Percentiles rank a stretch among this genome's conserved stretches.
Conservation (phyloP, 2,113 vertebrate species). For the Cervus canadensis region DNA sequence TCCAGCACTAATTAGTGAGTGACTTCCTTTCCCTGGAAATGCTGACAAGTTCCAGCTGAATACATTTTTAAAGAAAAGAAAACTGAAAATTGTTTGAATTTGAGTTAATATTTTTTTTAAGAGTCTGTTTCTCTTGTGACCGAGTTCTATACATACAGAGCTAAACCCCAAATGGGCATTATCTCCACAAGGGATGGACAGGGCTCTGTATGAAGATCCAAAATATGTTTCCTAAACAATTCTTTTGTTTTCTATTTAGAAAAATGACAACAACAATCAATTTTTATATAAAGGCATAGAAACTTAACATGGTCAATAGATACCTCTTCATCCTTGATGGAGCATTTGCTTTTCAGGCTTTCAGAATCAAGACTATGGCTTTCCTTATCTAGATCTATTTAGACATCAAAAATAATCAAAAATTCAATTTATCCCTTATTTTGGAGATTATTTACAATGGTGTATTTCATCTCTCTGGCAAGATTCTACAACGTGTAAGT, state of each 20-base stretch:
- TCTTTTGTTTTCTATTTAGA: neutral
- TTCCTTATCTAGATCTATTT: neutral
- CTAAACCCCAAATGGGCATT: neutral
- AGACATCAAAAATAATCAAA: neutral
- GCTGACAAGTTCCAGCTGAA: slow-evolving; percentile 27
- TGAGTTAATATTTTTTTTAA: slow-evolving; percentile 27
- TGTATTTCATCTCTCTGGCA: neutral
- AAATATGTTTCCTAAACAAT: neutral
- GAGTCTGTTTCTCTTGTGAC: neutral
- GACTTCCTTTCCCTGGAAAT: slow-evolving; percentile 36
- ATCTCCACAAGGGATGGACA: neutral
- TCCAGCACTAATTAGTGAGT: slow-evolving; percentile 29
- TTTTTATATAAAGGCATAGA: neutral
- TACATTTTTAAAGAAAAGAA: neutral
- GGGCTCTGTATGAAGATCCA: neutral
- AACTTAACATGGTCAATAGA: neutral
- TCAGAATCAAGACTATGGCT: neutral
- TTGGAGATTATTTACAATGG: neutral
- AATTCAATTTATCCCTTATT: neutral
- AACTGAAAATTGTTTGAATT: slow-evolving; percentile 17
- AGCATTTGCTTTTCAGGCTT: neutral
- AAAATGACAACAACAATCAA: neutral
- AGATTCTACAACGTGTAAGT: neutral
- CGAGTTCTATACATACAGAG: neutral
- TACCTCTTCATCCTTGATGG: neutral